Evolutionary conservation across 2,888 invertebrate species (phyloP), one percentile per base, ranked within the genome.

Genomic region (Steromphala cineraria): DNA sequence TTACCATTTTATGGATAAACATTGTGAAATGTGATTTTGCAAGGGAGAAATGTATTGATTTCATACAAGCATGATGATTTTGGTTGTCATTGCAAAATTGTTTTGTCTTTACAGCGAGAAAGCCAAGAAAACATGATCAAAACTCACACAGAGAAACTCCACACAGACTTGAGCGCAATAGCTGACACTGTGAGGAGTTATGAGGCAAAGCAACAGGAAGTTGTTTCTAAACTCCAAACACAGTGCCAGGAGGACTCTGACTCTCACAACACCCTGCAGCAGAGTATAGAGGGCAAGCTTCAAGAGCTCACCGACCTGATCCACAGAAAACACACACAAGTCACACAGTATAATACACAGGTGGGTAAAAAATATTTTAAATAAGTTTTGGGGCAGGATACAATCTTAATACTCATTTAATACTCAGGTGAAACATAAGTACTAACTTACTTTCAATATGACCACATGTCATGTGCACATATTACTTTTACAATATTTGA

Each of bases 251-350:
- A 83, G 10, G 84, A 87, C 46, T 67, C 81, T 19, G 67, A 76
- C 31, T 40, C 24, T n/a, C 76, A 77, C 55, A 46, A 46, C 62
- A 53, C 67, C 31, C 55, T 67, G n/a, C 77, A 62, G 40, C 77
- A 81, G 81, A 53, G 75, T 15, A 75, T 83, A 28, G 79, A 83
- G 53, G 53, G 40, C 46, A 81, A 81, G 76, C 79, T 83, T 15
- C 67, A 81, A 46, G 83, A 83, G 28, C 74, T 81, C 21, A 28
- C 71, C 28, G 52, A 71, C 8, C 53, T 83, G 15, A 28, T 83
- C 15, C 40, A 71, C 71, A 71, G 36, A 19, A 36, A 71, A 19
- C 40, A 71, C 71, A 31, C 71, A 31, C 71, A 40, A 17, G 71
- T 71, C 19, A 36, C 71, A 13, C n/a, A 71, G 19, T 71, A 71